Evolutionary conservation across 1,140 invertebrate genomes (phyloP).

Genomic region (Drosophila rhopaloa): DNA sequence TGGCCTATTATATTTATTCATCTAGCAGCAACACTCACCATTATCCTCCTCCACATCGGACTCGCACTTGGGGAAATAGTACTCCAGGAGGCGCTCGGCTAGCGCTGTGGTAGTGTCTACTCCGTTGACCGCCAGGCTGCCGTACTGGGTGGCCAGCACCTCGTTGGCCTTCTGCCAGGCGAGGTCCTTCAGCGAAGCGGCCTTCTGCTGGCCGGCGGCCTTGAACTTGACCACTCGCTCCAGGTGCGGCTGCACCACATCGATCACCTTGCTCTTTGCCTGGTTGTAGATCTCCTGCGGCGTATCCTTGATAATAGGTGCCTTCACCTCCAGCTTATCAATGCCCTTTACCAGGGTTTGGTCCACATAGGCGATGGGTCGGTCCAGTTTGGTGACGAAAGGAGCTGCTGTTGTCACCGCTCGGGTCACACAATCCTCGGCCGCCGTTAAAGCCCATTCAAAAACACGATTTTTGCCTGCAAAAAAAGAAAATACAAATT

Average conservation of each 20-base stretch:
- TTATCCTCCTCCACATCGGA: constrained; percentile 85
- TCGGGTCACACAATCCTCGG: constrained; percentile 87
- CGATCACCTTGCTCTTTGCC: constrained; percentile 88
- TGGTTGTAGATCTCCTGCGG: constrained; percentile 90
- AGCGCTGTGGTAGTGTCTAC: constrained; percentile 87
- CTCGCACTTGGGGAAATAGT: constrained; percentile 87
- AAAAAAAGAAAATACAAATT: not conserved
- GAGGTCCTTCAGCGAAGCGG: constrained; percentile 87
- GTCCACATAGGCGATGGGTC: constrained; percentile 89
- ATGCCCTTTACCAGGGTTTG: constrained; percentile 88
- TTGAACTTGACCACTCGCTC: constrained; percentile 87
- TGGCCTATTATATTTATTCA: not conserved
- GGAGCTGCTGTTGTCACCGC: constrained; percentile 88
- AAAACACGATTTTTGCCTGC: constrained; percentile 87
- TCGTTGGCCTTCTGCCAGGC: constrained; percentile 90
- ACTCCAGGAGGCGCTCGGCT: constrained; percentile 88
- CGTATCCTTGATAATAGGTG: constrained; percentile 89
- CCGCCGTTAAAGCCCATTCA: constrained; percentile 89
- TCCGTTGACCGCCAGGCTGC: constrained; percentile 87
- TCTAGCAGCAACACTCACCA: constrained; percentile 75
- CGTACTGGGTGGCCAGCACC: constrained; percentile 88
- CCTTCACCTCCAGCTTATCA: constrained; percentile 88
- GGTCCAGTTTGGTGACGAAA: constrained; percentile 86
- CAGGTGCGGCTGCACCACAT: constrained; percentile 87
- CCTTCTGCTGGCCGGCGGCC: constrained; percentile 87